These are phyloP conservation scores for Heliconius hewitsoni DNA, from an alignment of 1,140 invertebrate species.

Conservation along the genomic window DNA sequence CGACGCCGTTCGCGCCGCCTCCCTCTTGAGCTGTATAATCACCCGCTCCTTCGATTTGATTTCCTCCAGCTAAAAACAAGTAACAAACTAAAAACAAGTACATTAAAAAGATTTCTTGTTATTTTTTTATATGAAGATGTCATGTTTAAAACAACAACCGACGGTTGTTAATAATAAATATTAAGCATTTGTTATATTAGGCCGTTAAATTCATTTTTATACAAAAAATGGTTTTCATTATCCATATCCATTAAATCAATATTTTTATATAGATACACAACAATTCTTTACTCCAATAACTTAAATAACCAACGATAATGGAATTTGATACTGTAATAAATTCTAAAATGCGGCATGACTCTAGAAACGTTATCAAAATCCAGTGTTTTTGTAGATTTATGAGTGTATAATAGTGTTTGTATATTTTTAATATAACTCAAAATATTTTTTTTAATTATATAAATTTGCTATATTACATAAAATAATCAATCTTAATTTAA, in stretches of 20 bases:
- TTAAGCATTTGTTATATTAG: no score
- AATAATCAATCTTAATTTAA: background rate
- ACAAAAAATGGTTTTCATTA: background rate
- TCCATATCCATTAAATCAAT: background rate
- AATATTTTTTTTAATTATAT: background rate
- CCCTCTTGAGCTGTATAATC: conserved; percentile 81
- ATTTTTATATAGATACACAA: no score
- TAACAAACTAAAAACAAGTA: conserved; percentile 26
- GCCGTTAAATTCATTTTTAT: no score
- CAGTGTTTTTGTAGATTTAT: no score
- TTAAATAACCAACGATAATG: background rate
- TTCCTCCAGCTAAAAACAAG: conserved; percentile 81
- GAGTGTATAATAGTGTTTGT: no score
- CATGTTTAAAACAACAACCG: no score
- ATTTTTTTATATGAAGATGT: no score
- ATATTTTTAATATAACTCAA: background rate
- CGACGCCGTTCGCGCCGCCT: conserved; percentile 60
- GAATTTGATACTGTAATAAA: conserved; percentile 1
- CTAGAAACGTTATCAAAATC: no score
- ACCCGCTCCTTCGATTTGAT: conserved; percentile 83
- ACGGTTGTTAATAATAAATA: no score
- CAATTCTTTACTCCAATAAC: no score
- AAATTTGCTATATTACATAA: background rate
- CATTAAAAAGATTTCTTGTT: conserved; percentile 11
- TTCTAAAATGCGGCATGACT: background rate